phyloP scores from a whole-genome alignment of 2,888 invertebrate species.

The Alviniconcha strummeri region DNA sequence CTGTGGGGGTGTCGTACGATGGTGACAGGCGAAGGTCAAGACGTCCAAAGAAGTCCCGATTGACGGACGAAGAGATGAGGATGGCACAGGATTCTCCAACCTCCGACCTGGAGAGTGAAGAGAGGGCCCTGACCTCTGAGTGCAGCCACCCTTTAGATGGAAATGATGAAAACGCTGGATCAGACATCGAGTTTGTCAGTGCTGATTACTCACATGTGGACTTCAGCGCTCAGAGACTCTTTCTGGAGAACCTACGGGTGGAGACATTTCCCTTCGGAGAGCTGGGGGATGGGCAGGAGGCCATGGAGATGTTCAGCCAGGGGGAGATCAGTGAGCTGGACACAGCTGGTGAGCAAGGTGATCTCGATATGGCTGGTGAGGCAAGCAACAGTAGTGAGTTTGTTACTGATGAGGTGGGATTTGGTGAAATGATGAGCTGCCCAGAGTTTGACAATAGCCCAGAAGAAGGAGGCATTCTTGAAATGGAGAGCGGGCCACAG shows the following conservation, averaged over 20 bases:
- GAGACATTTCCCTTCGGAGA: background rate
- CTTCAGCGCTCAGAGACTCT: background rate
- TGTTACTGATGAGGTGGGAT: too few species aligned
- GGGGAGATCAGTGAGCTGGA: too few species aligned
- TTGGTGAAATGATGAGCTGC: too few species aligned
- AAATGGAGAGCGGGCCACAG: too few species aligned
- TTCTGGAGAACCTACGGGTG: background rate
- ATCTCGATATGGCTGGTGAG: too few species aligned
- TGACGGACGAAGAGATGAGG: conserved; percentile 15
- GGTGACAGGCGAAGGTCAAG: conserved; percentile 1
- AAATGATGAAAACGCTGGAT: background rate
- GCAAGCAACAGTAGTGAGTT: too few species aligned
- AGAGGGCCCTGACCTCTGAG: background rate
- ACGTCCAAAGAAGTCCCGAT: conserved; percentile 5
- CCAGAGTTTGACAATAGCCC: too few species aligned
- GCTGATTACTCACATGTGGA: conserved; percentile 29
- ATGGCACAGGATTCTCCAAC: background rate
- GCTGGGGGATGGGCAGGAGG: background rate
- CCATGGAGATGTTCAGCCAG: background rate
- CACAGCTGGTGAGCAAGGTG: too few species aligned
- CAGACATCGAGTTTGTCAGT: conserved; percentile 27
- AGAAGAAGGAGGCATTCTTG: too few species aligned
- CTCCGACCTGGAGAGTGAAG: conserved; percentile 8
- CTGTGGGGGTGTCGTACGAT: background rate
- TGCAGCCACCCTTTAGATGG: background rate